A percentile compares a stretch with the other conserved stretches of the same genome.
These are phyloP conservation scores for Elgonia sp. DNA, from an alignment of 2,888 invertebrate species.

Conservation along the genomic window DNA sequence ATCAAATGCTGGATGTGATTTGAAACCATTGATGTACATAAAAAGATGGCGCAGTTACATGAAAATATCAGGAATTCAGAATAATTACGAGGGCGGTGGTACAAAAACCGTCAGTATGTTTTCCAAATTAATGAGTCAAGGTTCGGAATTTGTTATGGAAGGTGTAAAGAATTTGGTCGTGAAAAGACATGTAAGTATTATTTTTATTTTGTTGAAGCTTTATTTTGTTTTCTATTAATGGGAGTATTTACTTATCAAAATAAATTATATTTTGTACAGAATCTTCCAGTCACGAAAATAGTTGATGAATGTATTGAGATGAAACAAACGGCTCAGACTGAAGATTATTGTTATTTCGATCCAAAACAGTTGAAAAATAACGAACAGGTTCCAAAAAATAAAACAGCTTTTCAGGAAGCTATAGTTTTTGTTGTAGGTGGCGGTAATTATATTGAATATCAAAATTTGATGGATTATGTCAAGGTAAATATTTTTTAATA, in stretches of 20 bases:
- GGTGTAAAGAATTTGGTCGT: conserved; percentile 99
- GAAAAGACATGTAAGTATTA: conserved; percentile 95
- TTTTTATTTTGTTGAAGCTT: conserved; percentile 19
- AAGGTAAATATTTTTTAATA: conserved; percentile 88
- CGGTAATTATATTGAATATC: conserved; percentile 99
- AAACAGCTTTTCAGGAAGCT: conserved; percentile 93
- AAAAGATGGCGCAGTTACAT: conserved; percentile 96
- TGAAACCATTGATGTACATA: conserved; percentile 95
- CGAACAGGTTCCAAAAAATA: conserved; percentile 90
- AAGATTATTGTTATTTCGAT: conserved; percentile 97
- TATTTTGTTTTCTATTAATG: not conserved
- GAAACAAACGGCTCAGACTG: conserved; percentile 92
- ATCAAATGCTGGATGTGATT: conserved; percentile 94
- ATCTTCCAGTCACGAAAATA: conserved; percentile 96
- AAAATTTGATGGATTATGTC: conserved; percentile 98
- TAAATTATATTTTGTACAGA: conserved; percentile 88
- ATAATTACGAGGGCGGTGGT: conserved; percentile 96
- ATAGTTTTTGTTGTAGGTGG: conserved; percentile 97
- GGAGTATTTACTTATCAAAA: not conserved
- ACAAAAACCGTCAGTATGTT: conserved; percentile 99
- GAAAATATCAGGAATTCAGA: conserved; percentile 91
- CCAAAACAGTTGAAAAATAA: conserved; percentile 95
- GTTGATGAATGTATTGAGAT: conserved; percentile 96
- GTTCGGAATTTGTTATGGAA: conserved; percentile 99
- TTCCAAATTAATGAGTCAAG: conserved; percentile 98